A percentile compares a stretch with the other conserved stretches of the same genome.
phyloP scores from a whole-genome alignment of 2,113 vertebrate species.

The Astatoreochromis straeleni region DNA sequence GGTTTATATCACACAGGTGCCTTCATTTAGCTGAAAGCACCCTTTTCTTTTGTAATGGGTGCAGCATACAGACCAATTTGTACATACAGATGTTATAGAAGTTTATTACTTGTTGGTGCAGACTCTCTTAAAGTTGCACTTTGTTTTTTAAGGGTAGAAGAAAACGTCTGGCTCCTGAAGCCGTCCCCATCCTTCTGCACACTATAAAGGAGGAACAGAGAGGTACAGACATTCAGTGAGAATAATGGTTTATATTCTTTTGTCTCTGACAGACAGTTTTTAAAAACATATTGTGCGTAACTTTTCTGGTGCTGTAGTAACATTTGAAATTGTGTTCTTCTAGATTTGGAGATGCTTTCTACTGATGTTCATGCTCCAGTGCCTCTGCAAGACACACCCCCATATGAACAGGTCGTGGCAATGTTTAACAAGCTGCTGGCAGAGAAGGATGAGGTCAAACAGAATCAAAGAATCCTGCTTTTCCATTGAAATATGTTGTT shows the following conservation, averaged over 20 bases:
- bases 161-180: neutral
- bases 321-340: neutral
- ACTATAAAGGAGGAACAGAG: neutral
- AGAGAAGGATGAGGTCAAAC: neutral
- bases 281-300: neutral
- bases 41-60: neutral
- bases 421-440: neutral
- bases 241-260: neutral
- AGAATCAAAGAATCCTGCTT: neutral
- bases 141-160: neutral
- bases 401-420: neutral
- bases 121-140: neutral
- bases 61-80: neutral
- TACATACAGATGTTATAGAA: neutral
- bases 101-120: neutral
- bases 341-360: neutral
- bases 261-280: neutral
- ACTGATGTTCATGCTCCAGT: neutral
- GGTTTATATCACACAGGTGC: neutral
- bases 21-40: neutral
- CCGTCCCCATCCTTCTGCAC: neutral
- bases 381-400: neutral
- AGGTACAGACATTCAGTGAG: neutral
- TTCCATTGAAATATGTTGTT: accelerated
- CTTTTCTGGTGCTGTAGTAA: neutral